Percentiles rank a stretch among this genome's conserved stretches.
phyloP scores from a whole-genome alignment of 2,888 invertebrate species.

The Aproaerema taeniolella region DNA sequence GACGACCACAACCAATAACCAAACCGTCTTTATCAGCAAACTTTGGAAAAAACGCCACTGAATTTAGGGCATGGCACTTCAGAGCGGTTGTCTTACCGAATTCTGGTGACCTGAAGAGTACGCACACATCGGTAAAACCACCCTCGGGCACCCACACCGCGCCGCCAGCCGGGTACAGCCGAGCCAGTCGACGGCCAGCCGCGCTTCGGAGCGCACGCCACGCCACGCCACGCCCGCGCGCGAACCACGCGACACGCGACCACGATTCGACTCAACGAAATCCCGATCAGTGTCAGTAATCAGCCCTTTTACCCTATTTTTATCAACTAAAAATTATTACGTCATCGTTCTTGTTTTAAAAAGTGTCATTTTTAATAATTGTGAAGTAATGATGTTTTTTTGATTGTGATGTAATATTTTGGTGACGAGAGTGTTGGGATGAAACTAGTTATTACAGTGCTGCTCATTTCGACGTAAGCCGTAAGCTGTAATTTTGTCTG shows the following conservation, averaged over 20 bases:
- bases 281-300: constrained; percentile 9
- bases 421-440: constrained; percentile 9
- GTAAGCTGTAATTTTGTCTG: constrained; percentile 22
- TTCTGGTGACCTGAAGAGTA: constrained; percentile 67
- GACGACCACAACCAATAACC: too few species aligned
- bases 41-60: constrained; percentile 5
- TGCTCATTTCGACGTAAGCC: constrained; percentile 19
- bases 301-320: neutral
- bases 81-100: constrained; percentile 57
- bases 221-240: constrained; percentile 10
- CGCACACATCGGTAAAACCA: constrained; percentile 39
- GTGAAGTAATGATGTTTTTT: constrained; percentile 1
- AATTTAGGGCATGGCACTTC: constrained; percentile 52
- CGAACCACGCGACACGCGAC: neutral
- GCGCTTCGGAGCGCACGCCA: constrained; percentile 27
- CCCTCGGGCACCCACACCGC: constrained; percentile 31
- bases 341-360: constrained; percentile 5
- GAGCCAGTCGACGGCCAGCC: constrained; percentile 40
- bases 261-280: constrained; percentile 4
- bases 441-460: constrained; percentile 6
- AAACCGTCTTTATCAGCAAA: constrained; percentile 8
- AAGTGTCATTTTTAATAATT: neutral
- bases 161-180: constrained; percentile 29
- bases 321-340: neutral
- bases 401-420: constrained; percentile 12